Evolutionary conservation across 2,797 vertebrate species (phyloP).

Genomic region (Amniataba percoides): DNA sequence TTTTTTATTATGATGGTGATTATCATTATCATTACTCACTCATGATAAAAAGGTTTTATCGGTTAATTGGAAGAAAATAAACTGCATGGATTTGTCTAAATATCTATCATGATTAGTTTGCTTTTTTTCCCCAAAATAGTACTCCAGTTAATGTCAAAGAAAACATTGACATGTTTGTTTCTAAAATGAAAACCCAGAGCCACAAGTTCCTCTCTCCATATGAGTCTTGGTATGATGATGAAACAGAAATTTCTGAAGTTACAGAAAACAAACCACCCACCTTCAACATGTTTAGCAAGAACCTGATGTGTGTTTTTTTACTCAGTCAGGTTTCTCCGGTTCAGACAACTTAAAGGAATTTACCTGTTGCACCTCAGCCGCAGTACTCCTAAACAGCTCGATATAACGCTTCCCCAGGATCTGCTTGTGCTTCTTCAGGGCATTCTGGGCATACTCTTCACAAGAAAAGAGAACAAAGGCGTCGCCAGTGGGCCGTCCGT

Average conservation of each 20-base stretch:
- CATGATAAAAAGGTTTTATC: neutral
- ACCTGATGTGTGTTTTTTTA: neutral
- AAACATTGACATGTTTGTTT: neutral
- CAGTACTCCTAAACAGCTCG: conserved; percentile 96
- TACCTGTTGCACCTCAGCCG: conserved; percentile 96
- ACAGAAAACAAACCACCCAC: neutral
- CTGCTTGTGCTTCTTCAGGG: conserved; percentile 97
- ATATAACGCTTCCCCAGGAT: conserved; percentile 97
- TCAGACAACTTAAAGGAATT: neutral
- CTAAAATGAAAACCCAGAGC: conserved; percentile 24
- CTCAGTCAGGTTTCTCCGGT: neutral
- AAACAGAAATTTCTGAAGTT: conserved; percentile 6
- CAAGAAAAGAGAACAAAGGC: conserved; percentile 97
- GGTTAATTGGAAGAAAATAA: neutral
- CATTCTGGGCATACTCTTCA: conserved; percentile 95
- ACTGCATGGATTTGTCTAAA: neutral
- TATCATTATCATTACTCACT: neutral
- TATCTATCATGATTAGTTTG: neutral
- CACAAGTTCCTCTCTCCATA: conserved; percentile 17
- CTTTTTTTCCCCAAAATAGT: neutral
- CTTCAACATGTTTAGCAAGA: neutral
- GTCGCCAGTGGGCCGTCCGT: conserved; percentile 95
- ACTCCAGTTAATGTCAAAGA: neutral
- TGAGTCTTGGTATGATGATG: neutral
- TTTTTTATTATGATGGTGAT: neutral